These are phyloP conservation scores for Gastrophysa polygoni DNA, from an alignment of 2,888 invertebrate species.

Conservation along the genomic window DNA sequence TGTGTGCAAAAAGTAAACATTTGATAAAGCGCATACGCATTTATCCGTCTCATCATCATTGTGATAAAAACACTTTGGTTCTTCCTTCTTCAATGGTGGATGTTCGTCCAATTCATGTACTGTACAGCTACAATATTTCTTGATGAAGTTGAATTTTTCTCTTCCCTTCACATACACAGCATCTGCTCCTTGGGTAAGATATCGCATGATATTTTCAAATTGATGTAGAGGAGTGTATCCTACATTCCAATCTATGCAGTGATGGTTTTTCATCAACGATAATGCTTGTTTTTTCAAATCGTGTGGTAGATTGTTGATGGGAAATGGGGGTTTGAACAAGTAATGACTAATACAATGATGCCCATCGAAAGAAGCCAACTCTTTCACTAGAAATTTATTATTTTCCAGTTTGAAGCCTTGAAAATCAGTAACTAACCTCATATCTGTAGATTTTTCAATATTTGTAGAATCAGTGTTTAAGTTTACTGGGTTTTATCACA, in stretches of 20 bases:
- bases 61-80: not conserved
- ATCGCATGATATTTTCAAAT: not conserved
- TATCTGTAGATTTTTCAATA: not conserved
- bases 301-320: not conserved
- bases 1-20: not conserved
- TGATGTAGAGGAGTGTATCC: conserved; percentile 3
- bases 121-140: not conserved
- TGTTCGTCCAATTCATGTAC: not conserved
- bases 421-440: not conserved
- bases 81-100: conserved; percentile 1
- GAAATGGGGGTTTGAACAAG: not conserved
- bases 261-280: not conserved
- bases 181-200: not conserved
- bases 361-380: not conserved
- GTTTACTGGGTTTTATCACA: too few species aligned
- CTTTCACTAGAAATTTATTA: not conserved
- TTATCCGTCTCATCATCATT: too few species aligned
- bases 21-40: not conserved
- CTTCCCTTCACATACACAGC: conserved; percentile 7
- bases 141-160: conserved; percentile 6
- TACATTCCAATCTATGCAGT: conserved; percentile 4
- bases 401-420: not conserved
- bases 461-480: not conserved
- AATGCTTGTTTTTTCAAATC: not conserved
- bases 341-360: not conserved